Base-by-base conservation (phyloP, 2,797 vertebrate genomes). In the Peromyscus eremicus region DNA sequence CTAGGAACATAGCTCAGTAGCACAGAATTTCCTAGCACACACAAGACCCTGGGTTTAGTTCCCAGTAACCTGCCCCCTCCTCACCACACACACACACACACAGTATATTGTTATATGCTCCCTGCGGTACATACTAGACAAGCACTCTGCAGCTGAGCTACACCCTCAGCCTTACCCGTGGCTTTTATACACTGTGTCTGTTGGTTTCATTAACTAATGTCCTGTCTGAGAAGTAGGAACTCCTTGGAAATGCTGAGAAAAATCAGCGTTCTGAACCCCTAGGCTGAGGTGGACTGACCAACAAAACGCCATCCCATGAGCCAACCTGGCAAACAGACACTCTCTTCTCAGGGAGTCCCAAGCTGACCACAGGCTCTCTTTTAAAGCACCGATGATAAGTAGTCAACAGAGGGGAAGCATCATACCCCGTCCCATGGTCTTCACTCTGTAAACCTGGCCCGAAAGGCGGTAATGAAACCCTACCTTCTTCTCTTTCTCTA, bases 401-500 rank as follows among this genome's bases (percentile, higher is more conserved):
- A 80, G 23, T 46, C 21, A 73, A 87, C 46, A 66, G 70, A 55
- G 12, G 49, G 5, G 70, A 43, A 84, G 68, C 57, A 81, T 70
- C 34, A 16, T 17, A 29, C 16, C n/a, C 52, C 71, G 52, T 29
- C 29, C 21, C 70, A 88, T 46, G 3, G 55, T 37, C 43, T 96
- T 40, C 64, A 34, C 34, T 34, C 8, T 10, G 1, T 49, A 70
- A 71, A 75, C 68, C 32, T 88, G 71, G 77, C 66, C 79, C 68
- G 46, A 82, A 29, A 91, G 62, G 75, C 60, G 29, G 88, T 40
- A 89, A 91, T 64, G 93, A 95, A 88, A 68, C 19, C 81, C 40
- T 98, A 99, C 99, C 99, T 99, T 99, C 96, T 99, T 99, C 95
- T 99, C 99, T 97, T 99, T 99, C 98, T 99, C 99, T 96, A 99